Conservation (phyloP, 2,113 vertebrate genomes). For the Camelus bactrianus region DNA sequence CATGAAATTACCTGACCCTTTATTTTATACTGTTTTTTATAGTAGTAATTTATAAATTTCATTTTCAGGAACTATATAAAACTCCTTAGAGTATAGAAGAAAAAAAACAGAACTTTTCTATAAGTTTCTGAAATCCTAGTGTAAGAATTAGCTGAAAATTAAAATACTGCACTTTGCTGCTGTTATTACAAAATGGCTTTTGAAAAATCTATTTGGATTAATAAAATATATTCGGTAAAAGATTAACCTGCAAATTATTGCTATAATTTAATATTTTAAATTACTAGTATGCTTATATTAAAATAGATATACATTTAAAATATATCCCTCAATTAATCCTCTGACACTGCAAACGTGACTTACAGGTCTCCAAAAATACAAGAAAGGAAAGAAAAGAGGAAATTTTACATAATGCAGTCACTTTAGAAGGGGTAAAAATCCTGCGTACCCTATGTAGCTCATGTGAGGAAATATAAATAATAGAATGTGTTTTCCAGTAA, state of each 20-base stretch:
- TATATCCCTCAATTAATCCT: background rate
- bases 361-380: conserved; percentile 66
- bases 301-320: conserved; percentile 74
- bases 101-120: conserved; percentile 72
- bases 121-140: conserved; percentile 73
- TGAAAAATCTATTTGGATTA: conserved; percentile 75
- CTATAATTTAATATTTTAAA: conserved; percentile 73
- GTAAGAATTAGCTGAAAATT: conserved; percentile 68
- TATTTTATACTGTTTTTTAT: background rate
- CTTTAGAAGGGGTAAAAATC: background rate
- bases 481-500: conserved; percentile 42
- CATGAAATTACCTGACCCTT: background rate
- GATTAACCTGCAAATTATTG: conserved; percentile 74
- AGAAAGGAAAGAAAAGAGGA: conserved; percentile 47
- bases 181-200: conserved; percentile 78
- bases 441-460: background rate
- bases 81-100: conserved; percentile 69
- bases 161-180: conserved; percentile 71
- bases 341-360: conserved; percentile 36
- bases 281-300: conserved; percentile 33
- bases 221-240: conserved; percentile 73
- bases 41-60: conserved; percentile 59
- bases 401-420: background rate
- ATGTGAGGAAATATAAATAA: conserved; percentile 62
- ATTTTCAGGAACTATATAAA: conserved; percentile 61